Evolutionary conservation across 2,888 invertebrate species (phyloP).

Genomic region (Panorpa germanica): DNA sequence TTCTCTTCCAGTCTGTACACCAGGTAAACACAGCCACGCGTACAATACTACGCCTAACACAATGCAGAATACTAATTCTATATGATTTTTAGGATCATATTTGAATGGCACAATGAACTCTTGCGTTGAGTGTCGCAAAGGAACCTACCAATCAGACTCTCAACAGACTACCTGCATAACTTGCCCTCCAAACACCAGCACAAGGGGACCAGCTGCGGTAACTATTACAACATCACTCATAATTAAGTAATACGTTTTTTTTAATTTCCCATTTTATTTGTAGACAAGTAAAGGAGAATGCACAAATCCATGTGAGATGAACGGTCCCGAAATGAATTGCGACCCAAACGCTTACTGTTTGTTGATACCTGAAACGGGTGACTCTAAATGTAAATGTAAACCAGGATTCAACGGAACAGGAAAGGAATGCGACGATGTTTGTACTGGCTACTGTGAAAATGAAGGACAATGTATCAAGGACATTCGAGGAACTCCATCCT

Average conservation of each 20-base stretch:
- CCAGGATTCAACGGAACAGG: conserved; percentile 85
- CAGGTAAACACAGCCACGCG: too few relatives aligned
- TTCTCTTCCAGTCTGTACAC: conserved; percentile 71
- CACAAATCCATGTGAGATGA: conserved; percentile 78
- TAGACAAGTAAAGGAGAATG: conserved; percentile 67
- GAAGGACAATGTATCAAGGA: conserved; percentile 79
- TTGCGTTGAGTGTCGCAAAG: conserved; percentile 75
- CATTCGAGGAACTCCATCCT: conserved; percentile 63
- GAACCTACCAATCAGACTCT: conserved; percentile 75
- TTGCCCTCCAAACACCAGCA: conserved; percentile 83
- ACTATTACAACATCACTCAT: conserved; percentile 21
- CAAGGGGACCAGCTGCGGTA: conserved; percentile 62
- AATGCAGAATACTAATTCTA: too few relatives aligned
- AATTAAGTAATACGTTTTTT: conserved; percentile 4
- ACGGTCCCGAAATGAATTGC: conserved; percentile 64
- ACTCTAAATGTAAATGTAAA: conserved; percentile 83
- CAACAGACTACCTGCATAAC: conserved; percentile 74
- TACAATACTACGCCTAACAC: too few relatives aligned
- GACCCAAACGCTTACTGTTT: conserved; percentile 77
- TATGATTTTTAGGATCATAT: conserved; percentile 50
- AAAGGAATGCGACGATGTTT: conserved; percentile 62
- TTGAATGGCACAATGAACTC: conserved; percentile 71
- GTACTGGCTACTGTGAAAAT: conserved; percentile 73
- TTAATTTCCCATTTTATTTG: conserved; percentile 11
- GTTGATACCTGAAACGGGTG: conserved; percentile 60